These are phyloP conservation scores for Aphelinus certus DNA, from an alignment of 1,140 invertebrate genomes.

Conservation along the genomic window DNA sequence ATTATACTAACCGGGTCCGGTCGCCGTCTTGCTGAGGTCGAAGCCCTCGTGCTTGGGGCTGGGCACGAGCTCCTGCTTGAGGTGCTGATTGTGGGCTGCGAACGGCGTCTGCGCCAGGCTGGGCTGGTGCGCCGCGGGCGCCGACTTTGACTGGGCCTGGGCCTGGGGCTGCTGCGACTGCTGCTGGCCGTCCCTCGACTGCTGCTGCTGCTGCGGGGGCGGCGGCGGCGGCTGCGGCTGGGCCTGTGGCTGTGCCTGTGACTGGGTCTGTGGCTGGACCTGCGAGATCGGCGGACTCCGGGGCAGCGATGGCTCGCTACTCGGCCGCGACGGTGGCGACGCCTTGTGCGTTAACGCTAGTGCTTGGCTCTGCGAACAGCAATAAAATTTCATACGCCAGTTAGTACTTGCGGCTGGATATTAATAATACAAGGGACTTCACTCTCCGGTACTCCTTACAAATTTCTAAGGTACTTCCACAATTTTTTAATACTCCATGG, in stretches of 20 bases:
- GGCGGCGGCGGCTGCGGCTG: constrained; percentile 53
- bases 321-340: constrained; percentile 65
- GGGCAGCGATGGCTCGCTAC: constrained; percentile 61
- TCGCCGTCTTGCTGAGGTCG: constrained; percentile 70
- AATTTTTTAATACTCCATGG: too few relatives aligned
- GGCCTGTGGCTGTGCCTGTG: constrained; percentile 49
- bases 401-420: too few relatives aligned
- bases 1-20: constrained; percentile 63
- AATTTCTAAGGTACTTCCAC: too few relatives aligned
- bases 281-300: constrained; percentile 60
- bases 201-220: constrained; percentile 56
- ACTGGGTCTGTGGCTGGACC: constrained; percentile 41
- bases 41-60: constrained; percentile 73
- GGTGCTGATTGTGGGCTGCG: constrained; percentile 63
- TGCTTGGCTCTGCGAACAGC: constrained; percentile 70
- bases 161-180: constrained; percentile 21
- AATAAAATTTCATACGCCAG: constrained; percentile 4
- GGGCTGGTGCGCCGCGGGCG: constrained; percentile 50
- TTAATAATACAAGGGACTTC: too few relatives aligned
- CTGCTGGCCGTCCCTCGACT: constrained; percentile 48
- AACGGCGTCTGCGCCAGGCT: constrained; percentile 35
- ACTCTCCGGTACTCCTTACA: too few relatives aligned
- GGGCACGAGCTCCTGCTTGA: constrained; percentile 62
- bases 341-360: constrained; percentile 70
- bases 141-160: not conserved